Evolutionary conservation across 2,113 vertebrate genomes (phyloP).

Genomic region (Fukomys damarensis): DNA sequence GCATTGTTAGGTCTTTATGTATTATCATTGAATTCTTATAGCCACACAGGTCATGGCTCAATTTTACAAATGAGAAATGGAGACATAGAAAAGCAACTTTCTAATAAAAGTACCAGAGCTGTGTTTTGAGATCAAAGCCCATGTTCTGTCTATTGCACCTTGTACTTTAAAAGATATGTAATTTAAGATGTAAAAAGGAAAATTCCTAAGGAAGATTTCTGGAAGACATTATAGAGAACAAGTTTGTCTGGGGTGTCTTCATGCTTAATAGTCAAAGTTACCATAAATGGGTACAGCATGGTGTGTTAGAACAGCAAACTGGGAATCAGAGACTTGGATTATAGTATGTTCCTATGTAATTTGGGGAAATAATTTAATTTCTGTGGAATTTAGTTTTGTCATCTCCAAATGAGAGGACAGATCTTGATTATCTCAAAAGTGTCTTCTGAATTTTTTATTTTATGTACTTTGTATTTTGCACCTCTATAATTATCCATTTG

Average conservation of each 20-base stretch:
- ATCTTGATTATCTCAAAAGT: neutral
- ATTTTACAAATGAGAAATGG: neutral
- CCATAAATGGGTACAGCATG: neutral
- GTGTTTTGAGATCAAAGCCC: neutral
- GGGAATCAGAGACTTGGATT: neutral
- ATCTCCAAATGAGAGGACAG: neutral
- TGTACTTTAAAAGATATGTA: neutral
- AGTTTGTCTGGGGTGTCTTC: neutral
- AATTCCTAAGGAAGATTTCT: neutral
- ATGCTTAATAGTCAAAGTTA: neutral
- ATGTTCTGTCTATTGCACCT: neutral
- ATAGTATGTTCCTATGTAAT: neutral
- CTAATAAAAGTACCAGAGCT: neutral
- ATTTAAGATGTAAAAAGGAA: neutral
- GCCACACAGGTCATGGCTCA: neutral
- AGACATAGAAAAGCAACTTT: neutral
- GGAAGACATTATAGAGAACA: constrained; percentile 30
- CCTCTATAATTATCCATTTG: neutral
- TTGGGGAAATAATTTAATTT: neutral
- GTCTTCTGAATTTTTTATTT: neutral
- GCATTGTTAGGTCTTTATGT: neutral
- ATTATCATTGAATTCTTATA: neutral
- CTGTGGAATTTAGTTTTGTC: neutral
- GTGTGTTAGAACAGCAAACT: neutral
- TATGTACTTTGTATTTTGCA: neutral